Evolutionary conservation across 1,140 invertebrate species (phyloP).

Genomic region (Drosophila lini): DNA sequence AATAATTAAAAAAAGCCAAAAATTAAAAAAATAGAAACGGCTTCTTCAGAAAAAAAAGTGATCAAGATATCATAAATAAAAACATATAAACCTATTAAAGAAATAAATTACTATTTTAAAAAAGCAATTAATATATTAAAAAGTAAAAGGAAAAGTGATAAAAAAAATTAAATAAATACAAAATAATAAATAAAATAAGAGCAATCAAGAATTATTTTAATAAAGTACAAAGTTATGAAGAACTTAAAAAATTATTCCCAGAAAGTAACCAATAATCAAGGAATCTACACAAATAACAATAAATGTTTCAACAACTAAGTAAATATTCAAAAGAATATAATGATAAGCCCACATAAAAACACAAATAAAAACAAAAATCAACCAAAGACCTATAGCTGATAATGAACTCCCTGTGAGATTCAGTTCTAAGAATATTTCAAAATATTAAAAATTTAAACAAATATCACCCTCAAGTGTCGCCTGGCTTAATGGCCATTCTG

Average conservation of each 20-base stretch:
- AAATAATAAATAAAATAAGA: background rate
- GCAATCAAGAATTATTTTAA: background rate
- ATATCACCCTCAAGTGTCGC: background rate
- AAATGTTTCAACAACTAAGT: background rate
- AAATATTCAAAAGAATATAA: background rate
- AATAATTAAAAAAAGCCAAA: background rate
- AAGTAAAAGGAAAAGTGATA: background rate
- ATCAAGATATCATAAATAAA: background rate
- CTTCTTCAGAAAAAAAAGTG: background rate
- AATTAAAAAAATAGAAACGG: too few relatives aligned
- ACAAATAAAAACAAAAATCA: background rate
- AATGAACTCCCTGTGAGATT: background rate
- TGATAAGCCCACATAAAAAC: background rate
- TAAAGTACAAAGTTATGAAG: background rate
- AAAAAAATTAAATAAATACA: background rate
- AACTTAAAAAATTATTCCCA: background rate
- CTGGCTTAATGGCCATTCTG: constrained; percentile 49
- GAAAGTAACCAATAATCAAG: background rate
- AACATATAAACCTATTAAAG: too few relatives aligned
- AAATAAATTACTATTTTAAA: too few relatives aligned
- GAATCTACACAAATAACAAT: background rate
- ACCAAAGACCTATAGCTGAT: constrained; percentile 5
- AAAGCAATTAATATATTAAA: too few relatives aligned
- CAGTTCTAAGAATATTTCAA: background rate
- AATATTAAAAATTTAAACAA: background rate